Evolutionary conservation across 1,140 invertebrate species (phyloP).

Genomic region (Brachionus plicatilis): DNA sequence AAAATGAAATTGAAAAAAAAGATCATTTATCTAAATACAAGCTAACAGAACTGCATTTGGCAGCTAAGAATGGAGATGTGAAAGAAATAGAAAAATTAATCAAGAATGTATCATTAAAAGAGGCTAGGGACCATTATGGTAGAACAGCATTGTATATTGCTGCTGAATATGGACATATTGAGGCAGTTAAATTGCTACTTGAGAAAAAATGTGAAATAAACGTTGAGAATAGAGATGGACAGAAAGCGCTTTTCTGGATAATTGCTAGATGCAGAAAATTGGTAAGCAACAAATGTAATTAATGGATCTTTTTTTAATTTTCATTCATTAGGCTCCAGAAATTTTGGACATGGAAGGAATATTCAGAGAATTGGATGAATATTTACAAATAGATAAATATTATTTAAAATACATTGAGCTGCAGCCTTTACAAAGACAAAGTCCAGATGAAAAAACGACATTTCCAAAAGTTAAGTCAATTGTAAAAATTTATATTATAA

Average conservation of each 20-base stretch:
- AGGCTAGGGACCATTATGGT: not conserved
- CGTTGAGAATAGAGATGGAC: not conserved
- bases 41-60: not conserved
- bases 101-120: not conserved
- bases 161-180: not conserved
- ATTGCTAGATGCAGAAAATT: not conserved
- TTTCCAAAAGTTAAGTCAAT: not conserved
- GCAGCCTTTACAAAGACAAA: no score
- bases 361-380: not conserved
- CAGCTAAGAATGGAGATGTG: not conserved
- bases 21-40: not conserved
- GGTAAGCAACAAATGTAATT: not conserved
- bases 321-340: not conserved
- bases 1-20: not conserved
- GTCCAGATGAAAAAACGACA: no score
- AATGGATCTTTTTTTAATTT: not conserved
- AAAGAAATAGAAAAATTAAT: not conserved
- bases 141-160: conserved; percentile 26
- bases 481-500: not conserved
- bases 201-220: not conserved
- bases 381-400: not conserved
- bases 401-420: not conserved
- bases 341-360: not conserved
- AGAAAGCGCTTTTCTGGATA: not conserved
- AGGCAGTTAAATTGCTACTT: not conserved